phyloP scores from a whole-genome alignment of 2,888 invertebrate genomes.

The Maniola hyperantus region DNA sequence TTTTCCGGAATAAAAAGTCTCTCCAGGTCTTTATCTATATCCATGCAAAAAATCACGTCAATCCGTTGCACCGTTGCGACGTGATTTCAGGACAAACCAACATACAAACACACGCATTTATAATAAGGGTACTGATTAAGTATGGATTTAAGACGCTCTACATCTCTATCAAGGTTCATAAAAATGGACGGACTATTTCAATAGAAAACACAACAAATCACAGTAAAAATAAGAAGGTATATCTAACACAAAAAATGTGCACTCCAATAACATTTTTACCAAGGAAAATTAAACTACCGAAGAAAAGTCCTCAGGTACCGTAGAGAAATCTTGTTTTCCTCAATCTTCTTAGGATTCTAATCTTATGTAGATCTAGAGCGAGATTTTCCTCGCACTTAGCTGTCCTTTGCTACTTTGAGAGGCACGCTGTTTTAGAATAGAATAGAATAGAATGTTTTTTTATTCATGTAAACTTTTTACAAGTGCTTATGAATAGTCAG shows the following conservation, averaged over 20 bases:
- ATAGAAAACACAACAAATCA: not conserved
- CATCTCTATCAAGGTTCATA: not conserved
- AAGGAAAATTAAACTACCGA: constrained; percentile 15
- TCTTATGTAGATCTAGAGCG: constrained; percentile 18
- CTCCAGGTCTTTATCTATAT: too few relatives aligned
- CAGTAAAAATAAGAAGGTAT: not conserved
- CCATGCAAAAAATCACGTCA: too few relatives aligned
- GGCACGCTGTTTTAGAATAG: constrained; percentile 8
- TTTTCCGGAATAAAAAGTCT: too few relatives aligned
- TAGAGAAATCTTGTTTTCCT: constrained; percentile 16
- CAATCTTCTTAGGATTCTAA: constrained; percentile 20
- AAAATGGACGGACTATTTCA: not conserved
- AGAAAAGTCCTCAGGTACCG: constrained; percentile 2
- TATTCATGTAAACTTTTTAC: too few relatives aligned
- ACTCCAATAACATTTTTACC: constrained; percentile 8
- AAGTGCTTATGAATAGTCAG: too few relatives aligned
- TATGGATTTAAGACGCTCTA: too few relatives aligned
- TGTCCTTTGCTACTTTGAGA: constrained; percentile 13
- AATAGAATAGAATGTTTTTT: too few relatives aligned
- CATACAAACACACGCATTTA: too few relatives aligned
- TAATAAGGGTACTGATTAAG: too few relatives aligned
- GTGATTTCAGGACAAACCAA: too few relatives aligned
- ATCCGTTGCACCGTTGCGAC: too few relatives aligned
- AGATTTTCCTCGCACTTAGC: constrained; percentile 18
- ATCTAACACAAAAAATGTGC: not conserved